Percentiles rank a stretch among this genome's conserved stretches.
These are phyloP conservation scores for Hippocampus kuda DNA, from an alignment of 2,797 vertebrate genomes.

Conservation along the genomic window DNA sequence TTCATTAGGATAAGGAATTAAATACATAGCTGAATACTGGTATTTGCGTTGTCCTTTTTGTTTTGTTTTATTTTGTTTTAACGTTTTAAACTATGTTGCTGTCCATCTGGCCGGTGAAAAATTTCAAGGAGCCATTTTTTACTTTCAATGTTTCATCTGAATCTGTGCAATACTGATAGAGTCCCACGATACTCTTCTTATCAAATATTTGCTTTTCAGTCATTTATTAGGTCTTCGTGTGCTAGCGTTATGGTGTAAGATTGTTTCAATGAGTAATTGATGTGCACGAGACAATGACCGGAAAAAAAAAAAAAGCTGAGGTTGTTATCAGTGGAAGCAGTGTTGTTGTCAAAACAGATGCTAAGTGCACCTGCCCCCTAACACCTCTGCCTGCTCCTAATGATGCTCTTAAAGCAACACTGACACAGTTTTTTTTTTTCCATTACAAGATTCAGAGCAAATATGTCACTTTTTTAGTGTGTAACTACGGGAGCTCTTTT, in stretches of 20 bases:
- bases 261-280: neutral
- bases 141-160: neutral
- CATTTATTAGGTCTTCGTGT: neutral
- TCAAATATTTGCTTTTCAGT: constrained; percentile 3
- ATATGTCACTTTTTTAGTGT: neutral
- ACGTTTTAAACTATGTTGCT: too few species aligned
- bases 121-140: neutral
- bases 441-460: neutral
- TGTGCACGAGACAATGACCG: neutral
- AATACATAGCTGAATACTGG: too few species aligned
- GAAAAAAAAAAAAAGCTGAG: neutral
- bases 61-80: neutral
- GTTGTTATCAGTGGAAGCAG: neutral
- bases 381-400: neutral
- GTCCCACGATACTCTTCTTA: neutral
- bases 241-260: neutral
- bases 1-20: too few species aligned
- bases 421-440: neutral
- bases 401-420: neutral
- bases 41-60: neutral
- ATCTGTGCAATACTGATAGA: neutral
- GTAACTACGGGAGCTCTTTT: neutral
- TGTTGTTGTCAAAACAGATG: neutral
- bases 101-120: neutral
- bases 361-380: neutral